Evolutionary conservation across 2,113 vertebrate species (phyloP).

Genomic region (Pedionomus torquatus): DNA sequence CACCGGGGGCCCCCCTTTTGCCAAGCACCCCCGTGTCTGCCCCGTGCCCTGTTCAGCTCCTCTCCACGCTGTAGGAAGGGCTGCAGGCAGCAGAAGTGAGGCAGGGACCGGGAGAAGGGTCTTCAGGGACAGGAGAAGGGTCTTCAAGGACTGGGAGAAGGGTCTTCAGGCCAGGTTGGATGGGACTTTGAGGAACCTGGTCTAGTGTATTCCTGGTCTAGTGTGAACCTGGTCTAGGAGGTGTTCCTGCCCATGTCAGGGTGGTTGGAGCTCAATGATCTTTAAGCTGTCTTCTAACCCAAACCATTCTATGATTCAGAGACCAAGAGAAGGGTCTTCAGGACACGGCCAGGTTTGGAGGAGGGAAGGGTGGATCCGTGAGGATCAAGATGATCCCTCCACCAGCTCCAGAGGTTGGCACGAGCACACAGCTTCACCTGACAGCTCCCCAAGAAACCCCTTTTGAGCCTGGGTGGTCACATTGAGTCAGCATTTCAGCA

Average conservation of each 20-base stretch:
- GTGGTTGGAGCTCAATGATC: no score
- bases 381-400: rapidly evolving
- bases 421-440: not conserved
- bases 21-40: rapidly evolving
- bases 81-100: not conserved
- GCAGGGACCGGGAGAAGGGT: not conserved
- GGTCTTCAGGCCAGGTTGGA: not conserved
- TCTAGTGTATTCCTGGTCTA: no score
- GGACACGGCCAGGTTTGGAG: not conserved
- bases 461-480: rapidly evolving
- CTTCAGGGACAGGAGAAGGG: not conserved
- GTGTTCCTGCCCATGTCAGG: no score
- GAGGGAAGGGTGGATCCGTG: not conserved
- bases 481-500: rapidly evolving
- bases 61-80: not conserved
- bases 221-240: no score
- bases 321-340: not conserved
- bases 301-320: not conserved
- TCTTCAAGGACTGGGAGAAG: not conserved
- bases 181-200: no score
- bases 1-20: rapidly evolving
- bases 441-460: rapidly evolving
- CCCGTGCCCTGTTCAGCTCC: not conserved
- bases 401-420: not conserved
- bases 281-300: no score